Percentiles rank a stretch among this genome's conserved stretches.
These are phyloP conservation scores for Caenorhabditis imperialis DNA, from an alignment of 2,888 invertebrate species.

Conservation along the genomic window DNA sequence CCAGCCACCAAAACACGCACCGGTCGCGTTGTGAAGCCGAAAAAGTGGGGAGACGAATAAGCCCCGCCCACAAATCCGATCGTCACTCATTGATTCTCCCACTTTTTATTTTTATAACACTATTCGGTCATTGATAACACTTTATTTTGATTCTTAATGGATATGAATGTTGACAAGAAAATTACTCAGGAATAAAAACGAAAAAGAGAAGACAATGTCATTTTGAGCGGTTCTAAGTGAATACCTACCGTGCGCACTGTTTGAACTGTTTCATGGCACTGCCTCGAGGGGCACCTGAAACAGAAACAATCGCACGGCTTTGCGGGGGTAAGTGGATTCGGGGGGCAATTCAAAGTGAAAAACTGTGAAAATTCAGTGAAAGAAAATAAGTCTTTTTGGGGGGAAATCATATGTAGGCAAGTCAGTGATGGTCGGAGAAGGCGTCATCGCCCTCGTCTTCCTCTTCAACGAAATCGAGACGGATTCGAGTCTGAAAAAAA, in stretches of 20 bases:
- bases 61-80: too few relatives aligned
- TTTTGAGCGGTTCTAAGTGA: constrained; percentile 57
- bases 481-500: constrained; percentile 40
- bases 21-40: constrained; percentile 45
- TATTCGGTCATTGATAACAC: background rate
- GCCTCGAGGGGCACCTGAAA: too few relatives aligned
- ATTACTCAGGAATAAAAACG: background rate
- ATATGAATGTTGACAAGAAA: constrained; percentile 1
- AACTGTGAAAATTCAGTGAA: constrained; percentile 5
- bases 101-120: background rate
- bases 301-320: constrained; percentile 51
- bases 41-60: constrained; percentile 41
- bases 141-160: background rate
- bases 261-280: constrained; percentile 42
- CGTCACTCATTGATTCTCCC: background rate
- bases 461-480: constrained; percentile 41
- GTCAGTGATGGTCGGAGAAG: too few relatives aligned
- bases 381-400: constrained; percentile 27
- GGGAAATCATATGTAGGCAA: constrained; percentile 2
- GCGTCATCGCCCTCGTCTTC: constrained; percentile 51
- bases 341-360: constrained; percentile 11
- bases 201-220: background rate
- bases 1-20: constrained; percentile 44
- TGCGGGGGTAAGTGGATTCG: constrained; percentile 16
- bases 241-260: constrained; percentile 51